Percentiles rank a stretch among this genome's conserved stretches.
These are phyloP conservation scores for Bombyx huttoni DNA, from an alignment of 2,888 invertebrate species.

Conservation along the genomic window DNA sequence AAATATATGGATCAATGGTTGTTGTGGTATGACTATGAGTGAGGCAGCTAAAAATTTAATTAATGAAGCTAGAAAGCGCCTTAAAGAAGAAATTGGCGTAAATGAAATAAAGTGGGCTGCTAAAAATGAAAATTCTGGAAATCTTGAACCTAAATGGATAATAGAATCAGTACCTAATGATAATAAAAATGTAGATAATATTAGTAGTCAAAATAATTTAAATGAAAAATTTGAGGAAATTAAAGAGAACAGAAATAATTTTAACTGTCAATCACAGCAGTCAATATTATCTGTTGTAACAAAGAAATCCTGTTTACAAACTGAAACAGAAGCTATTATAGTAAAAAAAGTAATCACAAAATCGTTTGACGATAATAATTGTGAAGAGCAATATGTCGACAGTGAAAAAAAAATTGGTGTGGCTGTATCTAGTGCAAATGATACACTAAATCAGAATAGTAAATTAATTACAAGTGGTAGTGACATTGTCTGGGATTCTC, in stretches of 20 bases:
- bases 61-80: conserved; percentile 80
- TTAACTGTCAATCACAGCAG: no score
- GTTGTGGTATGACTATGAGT: conserved; percentile 82
- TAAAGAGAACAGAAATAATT: no score
- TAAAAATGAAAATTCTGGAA: conserved; percentile 10
- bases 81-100: conserved; percentile 82
- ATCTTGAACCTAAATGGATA: no score
- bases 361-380: background rate
- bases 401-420: background rate
- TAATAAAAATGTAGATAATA: background rate
- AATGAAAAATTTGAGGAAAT: no score
- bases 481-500: conserved; percentile 49
- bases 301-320: no score
- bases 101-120: conserved; percentile 78
- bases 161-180: conserved; percentile 3
- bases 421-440: background rate
- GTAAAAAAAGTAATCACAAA: background rate
- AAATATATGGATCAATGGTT: conserved; percentile 85
- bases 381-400: background rate
- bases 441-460: conserved; percentile 4
- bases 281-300: no score
- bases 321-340: no score
- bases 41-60: conserved; percentile 87
- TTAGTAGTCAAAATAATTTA: background rate
- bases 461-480: conserved; percentile 17